Evolutionary conservation across 1,140 invertebrate species (phyloP).

Genomic region (Seison nebaliae): DNA sequence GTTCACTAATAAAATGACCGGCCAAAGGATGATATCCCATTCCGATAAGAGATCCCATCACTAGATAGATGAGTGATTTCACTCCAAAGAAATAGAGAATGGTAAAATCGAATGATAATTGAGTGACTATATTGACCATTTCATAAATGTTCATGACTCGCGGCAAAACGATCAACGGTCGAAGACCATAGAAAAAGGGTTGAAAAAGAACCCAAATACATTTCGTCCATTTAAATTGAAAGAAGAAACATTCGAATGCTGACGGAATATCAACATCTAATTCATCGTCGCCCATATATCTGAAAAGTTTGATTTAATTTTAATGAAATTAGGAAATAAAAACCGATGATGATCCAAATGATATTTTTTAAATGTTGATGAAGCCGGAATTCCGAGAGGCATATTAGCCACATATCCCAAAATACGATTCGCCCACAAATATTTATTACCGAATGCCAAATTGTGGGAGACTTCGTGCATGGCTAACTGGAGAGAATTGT

Average conservation of each 20-base stretch:
- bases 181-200: conserved; percentile 75
- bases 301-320: not conserved
- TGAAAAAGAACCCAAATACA: conserved; percentile 69
- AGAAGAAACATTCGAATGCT: conserved; percentile 61
- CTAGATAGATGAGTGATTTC: conserved; percentile 50
- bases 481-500: conserved; percentile 24
- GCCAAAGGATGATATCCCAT: conserved; percentile 96
- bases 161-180: conserved; percentile 65
- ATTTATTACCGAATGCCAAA: conserved; percentile 23
- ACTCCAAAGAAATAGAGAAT: conserved; percentile 53
- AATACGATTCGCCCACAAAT: conserved; percentile 19
- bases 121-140: conserved; percentile 49
- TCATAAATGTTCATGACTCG: conserved; percentile 53
- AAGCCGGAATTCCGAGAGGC: conserved; percentile 23
- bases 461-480: conserved; percentile 27
- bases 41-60: conserved; percentile 58
- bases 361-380: conserved; percentile 27
- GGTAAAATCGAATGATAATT: conserved; percentile 51
- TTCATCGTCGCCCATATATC: conserved; percentile 72
- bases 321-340: no score
- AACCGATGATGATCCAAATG: conserved; percentile 23
- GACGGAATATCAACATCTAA: conserved; percentile 87
- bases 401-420: conserved; percentile 25
- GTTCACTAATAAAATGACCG: conserved; percentile 91
- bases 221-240: conserved; percentile 69